Percentiles rank a stretch among this genome's conserved stretches.
Evolutionary conservation across 2,797 vertebrate genomes (phyloP).

Genomic region (Sciurus carolinensis): DNA sequence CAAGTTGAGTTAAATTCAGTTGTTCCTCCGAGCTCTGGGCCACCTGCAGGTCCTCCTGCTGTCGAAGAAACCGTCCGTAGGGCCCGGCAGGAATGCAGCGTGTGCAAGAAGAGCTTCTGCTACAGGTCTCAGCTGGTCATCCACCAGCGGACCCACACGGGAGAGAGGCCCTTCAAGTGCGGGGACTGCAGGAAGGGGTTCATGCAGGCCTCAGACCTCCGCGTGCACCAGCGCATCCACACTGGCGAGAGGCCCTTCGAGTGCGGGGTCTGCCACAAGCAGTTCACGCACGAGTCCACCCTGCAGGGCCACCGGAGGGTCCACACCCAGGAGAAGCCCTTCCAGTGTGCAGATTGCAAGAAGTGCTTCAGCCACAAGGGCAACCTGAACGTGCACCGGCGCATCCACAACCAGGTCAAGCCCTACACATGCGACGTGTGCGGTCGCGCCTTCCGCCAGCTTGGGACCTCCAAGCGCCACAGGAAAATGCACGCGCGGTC

Average conservation of each 20-base stretch:
- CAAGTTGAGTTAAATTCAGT: fast-evolving
- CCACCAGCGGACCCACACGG: slow-evolving; percentile 31
- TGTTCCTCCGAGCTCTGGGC: fast-evolving
- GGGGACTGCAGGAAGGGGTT: not conserved
- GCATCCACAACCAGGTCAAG: not conserved
- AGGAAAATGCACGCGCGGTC: not conserved
- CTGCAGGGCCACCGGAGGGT: not conserved
- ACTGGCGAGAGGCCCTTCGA: not conserved
- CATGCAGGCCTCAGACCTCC: slow-evolving; percentile 43
- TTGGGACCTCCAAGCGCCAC: slow-evolving; percentile 35
- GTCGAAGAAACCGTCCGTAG: fast-evolving
- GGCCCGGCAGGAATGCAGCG: fast-evolving
- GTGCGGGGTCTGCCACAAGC: not conserved
- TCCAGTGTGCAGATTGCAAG: fast-evolving
- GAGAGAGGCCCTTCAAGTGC: slow-evolving; percentile 23
- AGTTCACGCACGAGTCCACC: slow-evolving; percentile 50
- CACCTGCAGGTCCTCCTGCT: fast-evolving
- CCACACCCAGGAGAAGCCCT: not conserved
- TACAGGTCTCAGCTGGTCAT: not conserved
- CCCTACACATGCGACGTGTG: fast-evolving
- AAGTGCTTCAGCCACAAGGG: not conserved
- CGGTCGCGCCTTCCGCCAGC: not conserved
- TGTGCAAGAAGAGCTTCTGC: not conserved
- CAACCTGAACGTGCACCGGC: slow-evolving; percentile 11
- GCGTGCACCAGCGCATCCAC: slow-evolving; percentile 21